Conservation (phyloP, 64 coral and sea anemone species). For the Exaiptasia diaphana region DNA sequence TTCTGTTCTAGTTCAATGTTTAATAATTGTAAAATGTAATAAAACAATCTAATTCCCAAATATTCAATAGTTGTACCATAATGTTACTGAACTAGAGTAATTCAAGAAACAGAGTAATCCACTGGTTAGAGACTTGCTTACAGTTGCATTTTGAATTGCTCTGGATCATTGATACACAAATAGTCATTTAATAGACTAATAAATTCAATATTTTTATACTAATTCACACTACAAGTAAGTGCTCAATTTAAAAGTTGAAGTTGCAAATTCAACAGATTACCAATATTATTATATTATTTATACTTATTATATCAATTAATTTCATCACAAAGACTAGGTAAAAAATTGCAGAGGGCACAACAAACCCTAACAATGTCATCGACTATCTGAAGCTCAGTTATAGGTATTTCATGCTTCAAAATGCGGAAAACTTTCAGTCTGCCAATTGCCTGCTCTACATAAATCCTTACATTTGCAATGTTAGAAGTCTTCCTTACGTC, state of each 20-base stretch:
- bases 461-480: neutral
- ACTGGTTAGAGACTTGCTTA: slow-evolving; percentile 28
- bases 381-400: neutral
- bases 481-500: neutral
- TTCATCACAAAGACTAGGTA: slow-evolving; percentile 15
- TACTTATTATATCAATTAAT: slow-evolving; percentile 35
- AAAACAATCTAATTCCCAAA: slow-evolving; percentile 41
- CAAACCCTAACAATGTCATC: slow-evolving; percentile 4
- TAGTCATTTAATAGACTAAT: slow-evolving; percentile 55
- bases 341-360: slow-evolving; percentile 10
- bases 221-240: slow-evolving; percentile 44
- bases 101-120: slow-evolving; percentile 49
- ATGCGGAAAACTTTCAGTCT: slow-evolving; percentile 1
- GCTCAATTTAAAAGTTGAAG: slow-evolving; percentile 37
- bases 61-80: slow-evolving; percentile 43
- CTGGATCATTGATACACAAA: slow-evolving; percentile 40
- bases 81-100: slow-evolving; percentile 18
- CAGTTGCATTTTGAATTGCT: slow-evolving; percentile 24
- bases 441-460: neutral
- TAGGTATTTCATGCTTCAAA: slow-evolving; percentile 6
- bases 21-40: slow-evolving; percentile 47
- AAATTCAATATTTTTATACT: slow-evolving; percentile 49
- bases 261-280: neutral
- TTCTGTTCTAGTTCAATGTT: slow-evolving; percentile 47
- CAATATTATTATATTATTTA: slow-evolving; percentile 33